Evolutionary conservation across 2,113 vertebrate genomes (phyloP), one percentile per base, ranked within the genome.

Genomic region (Zosterops pallidus): DNA sequence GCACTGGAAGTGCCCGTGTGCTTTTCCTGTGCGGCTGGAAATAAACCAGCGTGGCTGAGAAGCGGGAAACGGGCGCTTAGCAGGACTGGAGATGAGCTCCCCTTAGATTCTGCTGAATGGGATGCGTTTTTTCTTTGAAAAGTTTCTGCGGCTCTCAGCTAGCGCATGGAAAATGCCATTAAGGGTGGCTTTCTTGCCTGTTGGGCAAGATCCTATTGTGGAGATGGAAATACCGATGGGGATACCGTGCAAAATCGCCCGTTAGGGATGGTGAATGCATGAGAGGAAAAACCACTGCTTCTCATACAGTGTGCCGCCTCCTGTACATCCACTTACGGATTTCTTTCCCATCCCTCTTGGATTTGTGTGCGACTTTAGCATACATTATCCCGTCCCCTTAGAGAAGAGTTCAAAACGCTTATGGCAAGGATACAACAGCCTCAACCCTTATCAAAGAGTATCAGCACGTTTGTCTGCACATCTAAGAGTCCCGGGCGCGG

Each of bases 401-500:
- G 69, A 63, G 23, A 53, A 67, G n/a, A 2, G 24, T n/a, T 75
- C 42, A 39, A 28, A 83, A 55, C 1, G 9, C n/a, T 44, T 39
- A 5, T 0, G 39, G 29, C 52, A 47, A 4, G 4, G 33, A 44
- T 20, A 22, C 63, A 42, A 20, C 25, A 69, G 42, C 56, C 42
- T 24, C 47, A 19, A 5, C 35, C 31, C 35, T 4, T 26, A 22
- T 8, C 31, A 17, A 7, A 50, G 50, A 42, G 6, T 22, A 31
- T 22, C 82, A 33, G 2, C 41, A 19, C 29, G 3, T 21, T 69
- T 50, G 20, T 39, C 53, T 5, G 25, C 28, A 12, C 29, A 9
- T 2, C 5, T 19, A 11, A 25, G 47, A 59, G n/a, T n/a, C 1
- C 8, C 55, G 3, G 15, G 5, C 3, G 15, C 0, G 46, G 15